A percentile compares a stretch with the other conserved stretches of the same genome.
These are phyloP conservation scores for Lepidocyrtoides sp. DNA, from an alignment of 2,888 invertebrate genomes.

Conservation along the genomic window DNA sequence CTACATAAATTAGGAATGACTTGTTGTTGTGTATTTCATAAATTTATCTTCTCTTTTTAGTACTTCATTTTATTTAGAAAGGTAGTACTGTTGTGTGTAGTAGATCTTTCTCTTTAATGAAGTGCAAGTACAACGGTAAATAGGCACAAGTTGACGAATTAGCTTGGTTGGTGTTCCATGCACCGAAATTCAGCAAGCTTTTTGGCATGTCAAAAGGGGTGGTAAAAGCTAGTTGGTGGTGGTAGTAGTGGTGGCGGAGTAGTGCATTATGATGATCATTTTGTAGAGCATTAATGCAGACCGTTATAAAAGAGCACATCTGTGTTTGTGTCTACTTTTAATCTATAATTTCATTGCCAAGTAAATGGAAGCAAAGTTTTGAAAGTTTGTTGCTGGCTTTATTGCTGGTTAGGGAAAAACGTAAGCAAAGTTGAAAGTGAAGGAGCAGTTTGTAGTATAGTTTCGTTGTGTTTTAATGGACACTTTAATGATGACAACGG, in stretches of 20 bases:
- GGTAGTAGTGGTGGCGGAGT: no score
- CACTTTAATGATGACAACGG: neutral
- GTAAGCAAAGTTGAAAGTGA: no score
- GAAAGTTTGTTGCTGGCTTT: neutral
- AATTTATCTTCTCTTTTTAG: neutral
- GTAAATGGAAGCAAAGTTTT: neutral
- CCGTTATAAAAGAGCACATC: neutral
- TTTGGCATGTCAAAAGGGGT: neutral
- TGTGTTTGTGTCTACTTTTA: neutral
- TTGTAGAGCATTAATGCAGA: neutral
- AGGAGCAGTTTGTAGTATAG: no score
- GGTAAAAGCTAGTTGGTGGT: neutral
- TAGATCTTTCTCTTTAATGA: no score
- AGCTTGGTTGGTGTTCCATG: no score
- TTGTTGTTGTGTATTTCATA: slow-evolving; percentile 10
- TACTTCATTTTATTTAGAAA: neutral
- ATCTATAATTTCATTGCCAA: neutral
- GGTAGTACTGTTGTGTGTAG: neutral
- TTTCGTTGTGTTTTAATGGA: neutral
- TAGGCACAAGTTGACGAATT: no score
- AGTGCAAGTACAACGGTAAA: neutral
- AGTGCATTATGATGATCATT: neutral
- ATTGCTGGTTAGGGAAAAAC: neutral
- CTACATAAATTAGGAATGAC: neutral
- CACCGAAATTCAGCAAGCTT: no score